Evolutionary conservation across 2,797 vertebrate genomes (phyloP).

Genomic region (Oryzias sinensis): DNA sequence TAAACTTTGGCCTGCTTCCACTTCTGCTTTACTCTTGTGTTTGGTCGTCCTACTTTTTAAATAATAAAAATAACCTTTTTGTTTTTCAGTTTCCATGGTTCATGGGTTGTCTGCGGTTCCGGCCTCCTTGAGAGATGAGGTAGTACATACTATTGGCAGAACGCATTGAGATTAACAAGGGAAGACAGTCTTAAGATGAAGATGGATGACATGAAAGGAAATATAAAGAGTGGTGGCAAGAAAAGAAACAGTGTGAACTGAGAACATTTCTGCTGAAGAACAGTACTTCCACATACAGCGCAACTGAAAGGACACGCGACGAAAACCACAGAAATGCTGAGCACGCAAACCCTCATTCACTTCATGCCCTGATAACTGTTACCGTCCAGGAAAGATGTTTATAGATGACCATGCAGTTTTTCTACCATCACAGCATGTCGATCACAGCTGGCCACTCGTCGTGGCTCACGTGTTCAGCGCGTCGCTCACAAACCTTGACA

Average conservation of each 20-base stretch:
- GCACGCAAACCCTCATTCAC: constrained; percentile 17
- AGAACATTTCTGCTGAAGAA: constrained; percentile 8
- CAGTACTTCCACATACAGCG: constrained; percentile 19
- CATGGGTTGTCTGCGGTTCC: constrained; percentile 79
- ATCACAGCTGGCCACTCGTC: constrained; percentile 2
- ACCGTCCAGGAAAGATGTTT: constrained; percentile 43
- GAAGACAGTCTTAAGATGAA: constrained; percentile 65
- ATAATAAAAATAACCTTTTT: constrained; percentile 11
- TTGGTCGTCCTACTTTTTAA: background rate
- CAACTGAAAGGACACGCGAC: constrained; percentile 21
- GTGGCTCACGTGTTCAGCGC: constrained; percentile 4
- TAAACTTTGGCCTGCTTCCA: background rate
- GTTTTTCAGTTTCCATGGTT: constrained; percentile 56
- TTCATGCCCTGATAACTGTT: constrained; percentile 25
- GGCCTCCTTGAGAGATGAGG: constrained; percentile 83
- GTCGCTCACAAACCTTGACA: constrained; percentile 17
- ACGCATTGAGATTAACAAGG: constrained; percentile 74
- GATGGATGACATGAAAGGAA: constrained; percentile 14
- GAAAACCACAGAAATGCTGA: constrained; percentile 20
- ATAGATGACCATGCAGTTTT: constrained; percentile 53
- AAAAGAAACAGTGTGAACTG: background rate
- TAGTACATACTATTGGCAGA: constrained; percentile 82
- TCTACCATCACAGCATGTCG: constrained; percentile 25
- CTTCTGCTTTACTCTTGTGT: background rate
- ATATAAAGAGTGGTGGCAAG: constrained; percentile 5